Percentiles rank a stretch among this genome's conserved stretches.
Evolutionary conservation across 2,113 vertebrate genomes (phyloP).

Genomic region (Hippocampus guttulatus): DNA sequence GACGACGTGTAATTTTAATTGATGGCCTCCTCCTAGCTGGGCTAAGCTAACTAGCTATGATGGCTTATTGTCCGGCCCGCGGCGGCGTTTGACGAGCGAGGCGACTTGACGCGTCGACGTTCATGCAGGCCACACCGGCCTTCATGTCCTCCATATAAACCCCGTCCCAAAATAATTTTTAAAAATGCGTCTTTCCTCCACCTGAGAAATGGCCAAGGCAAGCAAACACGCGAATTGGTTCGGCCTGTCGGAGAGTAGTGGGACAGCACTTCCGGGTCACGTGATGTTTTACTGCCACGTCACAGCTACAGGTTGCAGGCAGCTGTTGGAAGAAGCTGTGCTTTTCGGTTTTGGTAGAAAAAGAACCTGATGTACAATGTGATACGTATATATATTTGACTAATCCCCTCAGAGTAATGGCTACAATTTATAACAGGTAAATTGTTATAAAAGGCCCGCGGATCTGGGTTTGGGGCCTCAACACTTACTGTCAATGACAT

Average conservation of each 20-base stretch:
- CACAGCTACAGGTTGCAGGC: neutral
- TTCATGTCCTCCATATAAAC: neutral
- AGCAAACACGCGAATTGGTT: neutral
- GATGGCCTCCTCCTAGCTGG: conserved; percentile 3
- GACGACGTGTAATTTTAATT: neutral
- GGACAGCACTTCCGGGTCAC: neutral
- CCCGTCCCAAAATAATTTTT: neutral
- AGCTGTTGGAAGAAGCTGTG: too few relatives aligned
- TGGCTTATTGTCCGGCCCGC: neutral
- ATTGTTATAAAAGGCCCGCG: too few relatives aligned
- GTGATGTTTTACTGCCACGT: conserved; percentile 1
- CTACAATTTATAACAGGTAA: too few relatives aligned
- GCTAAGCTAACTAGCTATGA: conserved; percentile 50
- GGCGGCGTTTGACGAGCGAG: neutral
- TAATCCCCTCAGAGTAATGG: too few relatives aligned
- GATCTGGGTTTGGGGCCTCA: too few relatives aligned
- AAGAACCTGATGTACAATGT: too few relatives aligned
- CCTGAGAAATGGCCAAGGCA: neutral
- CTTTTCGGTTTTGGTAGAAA: too few relatives aligned
- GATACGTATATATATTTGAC: too few relatives aligned
- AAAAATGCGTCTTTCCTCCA: neutral
- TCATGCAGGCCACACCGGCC: neutral
- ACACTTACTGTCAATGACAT: too few relatives aligned
- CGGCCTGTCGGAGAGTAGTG: neutral
- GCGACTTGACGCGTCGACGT: neutral